These are phyloP conservation scores for Coendou prehensilis DNA, from an alignment of 2,797 vertebrate genomes.

Conservation along the genomic window DNA sequence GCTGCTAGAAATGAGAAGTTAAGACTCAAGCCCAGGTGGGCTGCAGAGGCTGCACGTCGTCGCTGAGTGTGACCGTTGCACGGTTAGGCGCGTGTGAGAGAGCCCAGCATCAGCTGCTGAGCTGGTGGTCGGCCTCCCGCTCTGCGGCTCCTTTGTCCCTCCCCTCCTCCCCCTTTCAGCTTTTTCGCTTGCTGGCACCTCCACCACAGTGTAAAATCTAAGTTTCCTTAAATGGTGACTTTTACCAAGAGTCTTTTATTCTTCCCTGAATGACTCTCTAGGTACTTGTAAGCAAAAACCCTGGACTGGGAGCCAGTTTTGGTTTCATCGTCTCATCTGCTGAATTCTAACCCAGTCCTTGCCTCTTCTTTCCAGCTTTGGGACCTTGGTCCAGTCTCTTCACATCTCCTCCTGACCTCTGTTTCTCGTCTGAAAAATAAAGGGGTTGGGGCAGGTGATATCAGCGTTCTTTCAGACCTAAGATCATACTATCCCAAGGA, in stretches of 20 bases:
- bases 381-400: neutral
- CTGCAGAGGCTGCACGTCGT: neutral
- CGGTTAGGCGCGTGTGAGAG: rapidly evolving
- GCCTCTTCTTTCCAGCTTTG: neutral
- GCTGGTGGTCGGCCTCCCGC: too few species aligned
- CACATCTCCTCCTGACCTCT: constrained; percentile 16
- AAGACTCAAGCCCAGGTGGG: neutral
- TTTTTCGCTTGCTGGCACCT: neutral
- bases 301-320: neutral
- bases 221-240: neutral
- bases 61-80: rapidly evolving
- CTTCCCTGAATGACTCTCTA: neutral
- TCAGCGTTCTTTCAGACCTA: constrained; percentile 12
- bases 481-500: constrained; percentile 12
- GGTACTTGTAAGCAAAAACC: neutral
- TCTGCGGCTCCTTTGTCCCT: neutral
- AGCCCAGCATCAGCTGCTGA: rapidly evolving
- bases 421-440: constrained; percentile 39
- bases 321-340: neutral
- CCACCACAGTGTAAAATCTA: neutral
- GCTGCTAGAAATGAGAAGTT: neutral
- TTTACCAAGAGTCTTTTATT: neutral
- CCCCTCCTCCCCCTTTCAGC: neutral
- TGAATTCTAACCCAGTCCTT: neutral
- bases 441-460: neutral